phyloP scores from a whole-genome alignment of 2,888 invertebrate species.

The Tetropium fuscum region DNA sequence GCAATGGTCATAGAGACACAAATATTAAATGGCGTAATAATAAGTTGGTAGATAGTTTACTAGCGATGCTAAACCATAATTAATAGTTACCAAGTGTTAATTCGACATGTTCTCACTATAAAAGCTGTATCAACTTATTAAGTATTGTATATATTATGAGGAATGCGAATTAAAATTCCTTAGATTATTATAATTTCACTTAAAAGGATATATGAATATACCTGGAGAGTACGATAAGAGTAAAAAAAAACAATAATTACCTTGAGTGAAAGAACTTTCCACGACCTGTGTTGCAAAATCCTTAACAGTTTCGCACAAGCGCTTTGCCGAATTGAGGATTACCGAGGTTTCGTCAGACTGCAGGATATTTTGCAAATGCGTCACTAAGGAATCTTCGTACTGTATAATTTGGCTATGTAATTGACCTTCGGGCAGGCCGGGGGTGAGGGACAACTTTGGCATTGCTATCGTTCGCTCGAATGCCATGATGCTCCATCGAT shows the following conservation, averaged over 20 bases:
- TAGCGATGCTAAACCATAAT: too few relatives aligned
- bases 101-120: too few relatives aligned
- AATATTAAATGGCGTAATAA: too few relatives aligned
- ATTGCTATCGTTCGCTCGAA: conserved; percentile 82
- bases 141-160: too few relatives aligned
- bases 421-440: conserved; percentile 65
- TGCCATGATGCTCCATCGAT: conserved; percentile 96
- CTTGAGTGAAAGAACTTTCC: conserved; percentile 69
- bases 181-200: too few relatives aligned
- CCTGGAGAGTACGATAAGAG: neutral
- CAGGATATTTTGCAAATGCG: conserved; percentile 87
- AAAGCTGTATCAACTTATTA: too few relatives aligned
- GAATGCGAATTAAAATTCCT: too few relatives aligned
- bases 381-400: conserved; percentile 82
- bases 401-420: conserved; percentile 73
- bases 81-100: too few relatives aligned
- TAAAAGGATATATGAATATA: too few relatives aligned
- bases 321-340: conserved; percentile 78
- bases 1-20: too few relatives aligned
- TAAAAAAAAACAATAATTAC: conserved; percentile 16
- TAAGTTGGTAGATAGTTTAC: too few relatives aligned
- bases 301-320: conserved; percentile 82
- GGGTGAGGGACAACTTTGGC: conserved; percentile 68
- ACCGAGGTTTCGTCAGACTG: conserved; percentile 82
- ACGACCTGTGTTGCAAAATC: conserved; percentile 76